phyloP scores from a whole-genome alignment of 2,888 invertebrate genomes.

The Priocnemis perturbator region DNA sequence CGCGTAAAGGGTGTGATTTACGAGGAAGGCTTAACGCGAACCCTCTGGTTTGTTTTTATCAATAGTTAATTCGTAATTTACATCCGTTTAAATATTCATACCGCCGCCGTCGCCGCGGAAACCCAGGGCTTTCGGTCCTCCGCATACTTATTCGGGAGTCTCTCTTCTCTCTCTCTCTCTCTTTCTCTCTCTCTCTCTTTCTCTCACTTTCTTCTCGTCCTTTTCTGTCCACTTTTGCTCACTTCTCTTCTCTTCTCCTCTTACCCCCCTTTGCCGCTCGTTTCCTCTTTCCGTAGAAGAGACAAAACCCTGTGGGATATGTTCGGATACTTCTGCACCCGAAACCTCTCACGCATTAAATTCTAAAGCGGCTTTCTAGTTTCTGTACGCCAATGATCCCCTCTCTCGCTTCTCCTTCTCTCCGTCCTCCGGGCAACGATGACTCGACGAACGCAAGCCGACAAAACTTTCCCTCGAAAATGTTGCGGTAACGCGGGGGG shows the following conservation, averaged over 20 bases:
- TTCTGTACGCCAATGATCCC: slow-evolving; percentile 24
- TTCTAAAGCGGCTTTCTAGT: slow-evolving; percentile 63
- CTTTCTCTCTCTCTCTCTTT: slow-evolving; percentile 18
- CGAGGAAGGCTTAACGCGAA: slow-evolving; percentile 57
- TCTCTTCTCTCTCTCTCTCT: slow-evolving; percentile 18
- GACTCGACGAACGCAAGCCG: slow-evolving; percentile 36
- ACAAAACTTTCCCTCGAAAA: slow-evolving; percentile 13
- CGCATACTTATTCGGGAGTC: slow-evolving; percentile 56
- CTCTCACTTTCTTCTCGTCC: slow-evolving; percentile 18
- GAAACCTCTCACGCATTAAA: slow-evolving; percentile 62
- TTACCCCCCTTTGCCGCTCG: slow-evolving; percentile 10
- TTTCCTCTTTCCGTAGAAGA: slow-evolving; percentile 20
- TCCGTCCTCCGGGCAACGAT: slow-evolving; percentile 26
- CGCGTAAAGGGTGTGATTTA: slow-evolving; percentile 55
- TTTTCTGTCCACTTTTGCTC: slow-evolving; percentile 5
- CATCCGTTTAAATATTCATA: slow-evolving; percentile 68
- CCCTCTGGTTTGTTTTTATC: slow-evolving; percentile 67
- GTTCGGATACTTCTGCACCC: slow-evolving; percentile 53
- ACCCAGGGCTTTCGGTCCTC: slow-evolving; percentile 55
- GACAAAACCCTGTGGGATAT: slow-evolving; percentile 47
- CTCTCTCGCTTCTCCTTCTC: slow-evolving; percentile 19
- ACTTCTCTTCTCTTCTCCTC: no score
- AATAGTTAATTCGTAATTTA: slow-evolving; percentile 69
- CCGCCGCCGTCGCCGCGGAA: slow-evolving; percentile 50
- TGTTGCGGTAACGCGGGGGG: slow-evolving; percentile 1